These are phyloP conservation scores for Lasioglossum baleicum DNA, from an alignment of 1,140 invertebrate genomes.

Conservation along the genomic window DNA sequence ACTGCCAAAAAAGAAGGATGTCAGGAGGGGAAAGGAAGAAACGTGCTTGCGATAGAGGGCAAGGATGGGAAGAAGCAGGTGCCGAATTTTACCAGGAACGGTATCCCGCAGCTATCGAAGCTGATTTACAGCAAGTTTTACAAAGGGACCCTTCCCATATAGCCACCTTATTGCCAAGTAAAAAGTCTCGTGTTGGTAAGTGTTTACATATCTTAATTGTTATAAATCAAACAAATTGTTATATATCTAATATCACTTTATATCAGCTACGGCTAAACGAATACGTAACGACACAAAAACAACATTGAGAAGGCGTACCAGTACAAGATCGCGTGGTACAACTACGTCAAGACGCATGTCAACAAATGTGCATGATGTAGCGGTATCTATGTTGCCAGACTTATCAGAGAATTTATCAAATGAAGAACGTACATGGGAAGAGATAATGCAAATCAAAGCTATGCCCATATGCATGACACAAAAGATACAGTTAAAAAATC, in stretches of 20 bases:
- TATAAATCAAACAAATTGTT: background rate
- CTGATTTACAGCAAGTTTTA: constrained; percentile 84
- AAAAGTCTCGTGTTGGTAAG: constrained; percentile 86
- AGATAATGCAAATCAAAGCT: constrained; percentile 91
- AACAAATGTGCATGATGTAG: constrained; percentile 84
- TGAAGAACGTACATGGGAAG: constrained; percentile 91
- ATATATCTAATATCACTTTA: background rate
- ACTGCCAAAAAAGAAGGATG: constrained; percentile 73
- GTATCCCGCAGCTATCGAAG: constrained; percentile 87
- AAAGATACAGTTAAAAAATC: constrained; percentile 88
- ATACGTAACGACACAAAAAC: constrained; percentile 76
- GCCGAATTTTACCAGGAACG: constrained; percentile 92
- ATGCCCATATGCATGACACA: constrained; percentile 90
- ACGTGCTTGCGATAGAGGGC: constrained; percentile 78
- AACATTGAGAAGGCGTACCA: constrained; percentile 83
- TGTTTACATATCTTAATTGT: background rate
- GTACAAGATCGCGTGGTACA: constrained; percentile 83
- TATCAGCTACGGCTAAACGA: constrained; percentile 79
- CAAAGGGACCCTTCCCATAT: constrained; percentile 86
- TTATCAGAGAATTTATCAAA: constrained; percentile 89
- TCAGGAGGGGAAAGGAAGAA: constrained; percentile 83
- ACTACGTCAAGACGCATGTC: constrained; percentile 83
- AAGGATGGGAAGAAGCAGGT: constrained; percentile 91
- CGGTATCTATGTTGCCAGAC: constrained; percentile 88
- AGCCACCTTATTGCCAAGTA: constrained; percentile 87